phyloP scores from a whole-genome alignment of 1,140 invertebrate species.

The Teleogryllus occipitalis region DNA sequence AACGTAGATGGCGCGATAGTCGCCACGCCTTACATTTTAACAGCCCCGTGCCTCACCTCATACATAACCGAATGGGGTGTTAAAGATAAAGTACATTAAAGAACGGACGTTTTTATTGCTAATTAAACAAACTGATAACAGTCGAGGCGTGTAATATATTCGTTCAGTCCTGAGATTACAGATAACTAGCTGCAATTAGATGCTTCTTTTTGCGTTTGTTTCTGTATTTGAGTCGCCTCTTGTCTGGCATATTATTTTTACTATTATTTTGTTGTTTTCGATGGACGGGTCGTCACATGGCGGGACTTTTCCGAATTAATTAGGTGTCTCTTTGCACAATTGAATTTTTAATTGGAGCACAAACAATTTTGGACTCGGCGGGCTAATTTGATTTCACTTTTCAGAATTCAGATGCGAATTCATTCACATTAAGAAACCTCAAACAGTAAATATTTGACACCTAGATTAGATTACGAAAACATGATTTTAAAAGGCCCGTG shows the following conservation, averaged over 20 bases:
- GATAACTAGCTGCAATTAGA: background rate
- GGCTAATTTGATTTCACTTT: too few relatives aligned
- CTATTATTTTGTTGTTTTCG: background rate
- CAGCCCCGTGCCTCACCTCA: background rate
- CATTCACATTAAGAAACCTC: too few relatives aligned
- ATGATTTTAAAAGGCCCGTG: too few relatives aligned
- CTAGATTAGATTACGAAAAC: too few relatives aligned
- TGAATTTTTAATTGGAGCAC: background rate
- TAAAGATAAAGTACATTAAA: background rate
- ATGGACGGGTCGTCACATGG: background rate
- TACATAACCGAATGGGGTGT: slow-evolving; percentile 3
- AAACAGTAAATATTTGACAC: too few relatives aligned
- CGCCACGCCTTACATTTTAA: background rate
- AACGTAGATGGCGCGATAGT: background rate
- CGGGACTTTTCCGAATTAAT: background rate
- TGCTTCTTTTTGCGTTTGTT: background rate
- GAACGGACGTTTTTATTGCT: slow-evolving; percentile 4
- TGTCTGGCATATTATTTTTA: too few relatives aligned
- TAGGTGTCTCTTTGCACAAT: background rate
- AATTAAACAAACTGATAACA: slow-evolving; percentile 1
- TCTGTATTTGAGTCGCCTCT: background rate
- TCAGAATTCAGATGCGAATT: too few relatives aligned
- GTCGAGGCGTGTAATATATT: background rate
- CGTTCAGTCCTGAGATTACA: background rate
- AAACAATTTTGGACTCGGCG: too few relatives aligned